phyloP scores from a whole-genome alignment of 2,113 vertebrate species.

The Dipodomys ordii region DNA sequence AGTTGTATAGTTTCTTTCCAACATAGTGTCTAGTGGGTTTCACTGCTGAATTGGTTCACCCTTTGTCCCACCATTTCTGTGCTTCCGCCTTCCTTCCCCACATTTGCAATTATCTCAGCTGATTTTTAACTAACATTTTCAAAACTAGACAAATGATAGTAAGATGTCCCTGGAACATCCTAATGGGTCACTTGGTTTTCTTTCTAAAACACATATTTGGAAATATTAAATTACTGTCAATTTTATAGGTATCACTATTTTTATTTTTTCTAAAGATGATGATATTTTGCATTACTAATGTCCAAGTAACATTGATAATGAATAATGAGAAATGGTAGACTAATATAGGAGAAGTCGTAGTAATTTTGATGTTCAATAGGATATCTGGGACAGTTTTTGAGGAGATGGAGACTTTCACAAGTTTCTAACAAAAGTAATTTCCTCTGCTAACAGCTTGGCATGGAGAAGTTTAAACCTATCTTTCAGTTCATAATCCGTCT shows the following conservation, averaged over 20 bases:
- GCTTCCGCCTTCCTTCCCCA: too few species aligned
- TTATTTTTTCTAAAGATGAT: not conserved
- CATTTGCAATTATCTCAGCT: too few species aligned
- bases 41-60: too few species aligned
- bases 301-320: not conserved
- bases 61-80: too few species aligned
- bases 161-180: too few species aligned
- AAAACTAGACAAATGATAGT: too few species aligned
- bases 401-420: not conserved
- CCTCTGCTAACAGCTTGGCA: not conserved
- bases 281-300: constrained; percentile 2
- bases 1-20: too few species aligned
- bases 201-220: not conserved
- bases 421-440: not conserved
- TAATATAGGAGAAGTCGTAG: not conserved
- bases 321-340: not conserved
- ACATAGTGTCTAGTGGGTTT: too few species aligned
- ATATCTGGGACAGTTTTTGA: constrained; percentile 8
- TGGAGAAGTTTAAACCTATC: constrained; percentile 5
- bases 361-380: not conserved
- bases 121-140: too few species aligned
- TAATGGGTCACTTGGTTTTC: too few species aligned
- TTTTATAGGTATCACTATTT: not conserved
- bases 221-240: not conserved
- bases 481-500: not conserved